These are phyloP conservation scores for Champsocephalus gunnari DNA, from an alignment of 2,797 vertebrate species.

Conservation along the genomic window DNA sequence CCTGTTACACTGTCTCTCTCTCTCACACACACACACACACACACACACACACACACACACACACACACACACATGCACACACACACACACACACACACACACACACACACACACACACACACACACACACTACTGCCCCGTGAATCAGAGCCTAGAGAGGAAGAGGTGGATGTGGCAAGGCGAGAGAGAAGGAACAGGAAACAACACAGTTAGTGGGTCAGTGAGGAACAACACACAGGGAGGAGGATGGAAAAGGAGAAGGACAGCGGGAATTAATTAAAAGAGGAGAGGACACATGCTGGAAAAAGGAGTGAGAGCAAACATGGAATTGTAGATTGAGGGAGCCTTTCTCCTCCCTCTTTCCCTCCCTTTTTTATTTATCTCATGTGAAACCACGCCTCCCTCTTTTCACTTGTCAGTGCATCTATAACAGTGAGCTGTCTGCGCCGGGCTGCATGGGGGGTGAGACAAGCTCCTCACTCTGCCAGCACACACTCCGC, in stretches of 20 bases:
- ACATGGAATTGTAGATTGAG: conserved; percentile 86
- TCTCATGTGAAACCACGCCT: conserved; percentile 82
- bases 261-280: conserved; percentile 30
- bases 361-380: conserved; percentile 84
- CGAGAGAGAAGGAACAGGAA: conserved; percentile 52
- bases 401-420: conserved; percentile 85
- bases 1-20: conserved; percentile 65
- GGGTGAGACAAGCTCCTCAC: conserved; percentile 75
- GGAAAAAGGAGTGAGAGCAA: conserved; percentile 62
- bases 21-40: conserved; percentile 4
- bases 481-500: conserved; percentile 64
- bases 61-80: conserved; percentile 5
- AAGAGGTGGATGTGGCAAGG: conserved; percentile 52
- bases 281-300: conserved; percentile 46
- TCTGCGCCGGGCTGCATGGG: conserved; percentile 79
- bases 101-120: conserved; percentile 41
- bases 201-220: conserved; percentile 24
- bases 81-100: conserved; percentile 12
- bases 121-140: conserved; percentile 48
- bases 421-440: conserved; percentile 86
- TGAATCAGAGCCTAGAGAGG: conserved; percentile 71
- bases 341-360: conserved; percentile 77
- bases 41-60: conserved; percentile 34
- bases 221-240: conserved; percentile 6
- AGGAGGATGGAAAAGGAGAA: conserved; percentile 37